Conservation (phyloP, 2,888 invertebrate genomes). For the Phaedon cochleariae region DNA sequence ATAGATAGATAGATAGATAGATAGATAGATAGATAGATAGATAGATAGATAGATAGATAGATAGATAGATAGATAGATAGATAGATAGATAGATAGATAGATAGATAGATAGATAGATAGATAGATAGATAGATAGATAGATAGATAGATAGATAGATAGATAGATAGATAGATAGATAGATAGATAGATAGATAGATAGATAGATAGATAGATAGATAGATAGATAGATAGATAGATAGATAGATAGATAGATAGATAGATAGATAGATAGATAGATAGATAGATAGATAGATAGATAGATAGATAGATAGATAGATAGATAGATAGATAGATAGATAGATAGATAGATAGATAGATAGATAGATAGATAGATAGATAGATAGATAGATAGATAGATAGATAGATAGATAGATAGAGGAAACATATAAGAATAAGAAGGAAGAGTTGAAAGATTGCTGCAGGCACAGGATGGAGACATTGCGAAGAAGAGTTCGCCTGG, state of each 20-base stretch:
- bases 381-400: neutral
- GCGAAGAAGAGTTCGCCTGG: conserved; percentile 17
- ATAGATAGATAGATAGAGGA: conserved; percentile 6
- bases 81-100: neutral
- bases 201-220: neutral
- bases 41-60: too few relatives aligned
- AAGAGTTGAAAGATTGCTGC: conserved; percentile 22
- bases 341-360: neutral
- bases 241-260: neutral
- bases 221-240: neutral
- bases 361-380: neutral
- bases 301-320: neutral
- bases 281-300: neutral
- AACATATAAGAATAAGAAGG: conserved; percentile 20
- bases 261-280: neutral
- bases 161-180: neutral
- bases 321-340: neutral
- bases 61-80: too few relatives aligned
- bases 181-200: neutral
- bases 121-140: neutral
- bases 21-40: too few relatives aligned
- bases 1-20: too few relatives aligned
- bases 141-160: neutral
- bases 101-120: neutral
- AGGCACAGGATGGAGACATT: neutral